Base-by-base conservation (phyloP, 35 echinoderm and acorn worm species). In the Acanthaster planci region DNA sequence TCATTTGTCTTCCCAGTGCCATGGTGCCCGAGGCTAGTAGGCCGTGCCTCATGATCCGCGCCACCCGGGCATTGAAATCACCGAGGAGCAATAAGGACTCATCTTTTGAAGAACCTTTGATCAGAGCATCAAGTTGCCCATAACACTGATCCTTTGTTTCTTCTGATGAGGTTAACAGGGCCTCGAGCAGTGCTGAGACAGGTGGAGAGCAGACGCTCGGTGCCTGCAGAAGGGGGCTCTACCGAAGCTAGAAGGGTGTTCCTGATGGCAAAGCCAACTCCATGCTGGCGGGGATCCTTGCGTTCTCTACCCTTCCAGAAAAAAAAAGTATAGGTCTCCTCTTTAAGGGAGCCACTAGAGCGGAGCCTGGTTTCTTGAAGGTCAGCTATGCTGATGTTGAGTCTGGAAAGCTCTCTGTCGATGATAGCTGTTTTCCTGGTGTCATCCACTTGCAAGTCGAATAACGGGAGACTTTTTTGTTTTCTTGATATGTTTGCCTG, bases 221-320 rank as follows among this genome's bases (percentile, higher is more conserved):
- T n/a, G n/a, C n/a, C n/a, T n/a, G n/a, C n/a, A n/a, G n/a, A n/a
- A n/a, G n/a, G n/a, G n/a, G 14, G n/a, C n/a, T n/a, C n/a, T n/a
- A n/a, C n/a, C n/a, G n/a, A n/a, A n/a, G n/a, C n/a, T n/a, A n/a
- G n/a, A n/a, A n/a, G n/a, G n/a, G n/a, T n/a, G n/a, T n/a, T n/a
- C n/a, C n/a, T n/a, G n/a, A n/a, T n/a, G n/a, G 90, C 90, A 56
- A 92, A 92, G 1, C 90, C 90, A 3, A 92, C 90, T 1, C 84
- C 90, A 72, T 87, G 90, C 40, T 76, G 75, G 68, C 78, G 18
- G 3, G 26, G 76, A 39, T 92, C 77, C 1, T 92, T 56, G 15
- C 58, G 39, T 35, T 23, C 53, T 39, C 21, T 77, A 26, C 77
- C 84, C 44, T 87, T 75, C 84, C 77, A 91, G 3, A 40, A 91